Evolutionary conservation across 1,140 invertebrate species (phyloP), one percentile per base, ranked within the genome.

Genomic region (Apolygus lucorum): DNA sequence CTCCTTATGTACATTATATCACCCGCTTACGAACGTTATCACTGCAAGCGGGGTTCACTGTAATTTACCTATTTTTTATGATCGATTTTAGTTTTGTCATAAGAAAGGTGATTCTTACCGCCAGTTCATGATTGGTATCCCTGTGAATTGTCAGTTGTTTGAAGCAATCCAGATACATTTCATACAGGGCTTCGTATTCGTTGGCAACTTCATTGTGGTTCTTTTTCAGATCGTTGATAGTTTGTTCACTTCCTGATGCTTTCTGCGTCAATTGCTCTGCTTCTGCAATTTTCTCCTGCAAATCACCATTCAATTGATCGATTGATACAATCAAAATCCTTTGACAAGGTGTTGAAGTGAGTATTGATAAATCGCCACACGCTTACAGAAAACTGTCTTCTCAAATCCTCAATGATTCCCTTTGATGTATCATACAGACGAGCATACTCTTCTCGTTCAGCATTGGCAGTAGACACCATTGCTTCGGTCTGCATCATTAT

Each of bases 371-470:
- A n/a, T n/a, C n/a, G n/a, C n/a, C n/a, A n/a, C n/a, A n/a, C 17
- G 22, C 54, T 59, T 14, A 59, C 54, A 22, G 54, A 59, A 59
- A 59, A 59, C 22, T 59, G 54, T 59, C 22, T 59, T 22, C 54
- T 59, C 54, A 59, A 24, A 21, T 59, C 54, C 8, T 59, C 54
- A 59, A 59, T 59, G 4, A 59, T 59, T 59, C 54, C 54, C 22
- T 59, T 59, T 8, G 54, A 59, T 13, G 13, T 59, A 4, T 59
- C 13, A 22, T 59, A 59, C 4, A 59, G 22, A 4, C 54, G 11
- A 21, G 54, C 11, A 21, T 59, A 59, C 54, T 59, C 54, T 59
- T 59, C 54, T 22, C 54, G 11, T 22, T 59, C 54, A 14, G 54
- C 54, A 22, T 59, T 59, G 11, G 54, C 54, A 14, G 54, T 59